Conservation (phyloP, 2,113 vertebrate genomes). For the Clupea harengus region DNA sequence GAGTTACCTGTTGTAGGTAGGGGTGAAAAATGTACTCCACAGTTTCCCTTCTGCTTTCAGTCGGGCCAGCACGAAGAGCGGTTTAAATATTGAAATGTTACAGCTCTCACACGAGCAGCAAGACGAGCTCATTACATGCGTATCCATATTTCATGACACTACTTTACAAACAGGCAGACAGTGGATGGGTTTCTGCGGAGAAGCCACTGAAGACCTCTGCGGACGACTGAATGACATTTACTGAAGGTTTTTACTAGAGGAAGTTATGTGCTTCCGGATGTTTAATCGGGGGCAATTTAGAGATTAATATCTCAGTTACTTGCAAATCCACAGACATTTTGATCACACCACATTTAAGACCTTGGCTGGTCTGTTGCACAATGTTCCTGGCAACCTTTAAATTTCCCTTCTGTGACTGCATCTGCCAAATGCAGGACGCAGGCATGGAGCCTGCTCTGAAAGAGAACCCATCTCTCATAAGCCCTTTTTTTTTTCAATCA, state of each 20-base stretch:
- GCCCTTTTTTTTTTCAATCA: constrained; percentile 54
- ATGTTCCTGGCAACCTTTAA: constrained; percentile 55
- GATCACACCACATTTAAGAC: background rate
- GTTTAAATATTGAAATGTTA: background rate
- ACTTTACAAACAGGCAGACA: constrained; percentile 7
- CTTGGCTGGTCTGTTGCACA: constrained; percentile 25
- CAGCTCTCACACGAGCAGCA: background rate
- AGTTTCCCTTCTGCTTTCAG: background rate
- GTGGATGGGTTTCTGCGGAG: background rate
- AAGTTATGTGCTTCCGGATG: background rate
- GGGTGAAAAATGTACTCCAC: background rate
- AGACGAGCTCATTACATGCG: background rate
- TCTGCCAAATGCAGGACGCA: constrained; percentile 50
- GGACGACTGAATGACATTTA: background rate
- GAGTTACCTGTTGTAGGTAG: background rate
- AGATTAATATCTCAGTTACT: constrained; percentile 4
- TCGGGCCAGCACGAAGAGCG: background rate
- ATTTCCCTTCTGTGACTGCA: constrained; percentile 56
- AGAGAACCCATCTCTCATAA: constrained; percentile 62
- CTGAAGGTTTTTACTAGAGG: background rate
- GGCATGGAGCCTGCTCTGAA: constrained; percentile 45
- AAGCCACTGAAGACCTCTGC: background rate
- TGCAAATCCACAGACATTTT: background rate
- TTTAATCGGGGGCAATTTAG: constrained; percentile 1
- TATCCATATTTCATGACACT: constrained; percentile 6